phyloP scores from a whole-genome alignment of 2,113 vertebrate species.

The Nyctibius bracteatus region DNA sequence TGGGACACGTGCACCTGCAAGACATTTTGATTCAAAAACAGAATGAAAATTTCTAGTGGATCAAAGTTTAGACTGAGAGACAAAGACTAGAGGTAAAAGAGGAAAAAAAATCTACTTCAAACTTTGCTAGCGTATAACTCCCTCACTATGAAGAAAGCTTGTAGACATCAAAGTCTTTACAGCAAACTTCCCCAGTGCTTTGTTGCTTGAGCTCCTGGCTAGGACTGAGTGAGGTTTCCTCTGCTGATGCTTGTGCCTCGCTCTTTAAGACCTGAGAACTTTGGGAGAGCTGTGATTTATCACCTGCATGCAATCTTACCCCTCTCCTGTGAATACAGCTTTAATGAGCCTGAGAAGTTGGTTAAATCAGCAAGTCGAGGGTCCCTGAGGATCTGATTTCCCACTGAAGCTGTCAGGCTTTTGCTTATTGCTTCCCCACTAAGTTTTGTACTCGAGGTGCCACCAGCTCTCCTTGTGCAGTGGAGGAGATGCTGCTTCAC shows the following conservation, averaged over 20 bases:
- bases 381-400: not conserved
- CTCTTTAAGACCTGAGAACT: not conserved
- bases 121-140: not conserved
- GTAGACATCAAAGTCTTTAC: not conserved
- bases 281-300: not conserved
- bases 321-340: not conserved
- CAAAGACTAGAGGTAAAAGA: not conserved
- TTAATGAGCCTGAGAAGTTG: not conserved
- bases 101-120: not conserved
- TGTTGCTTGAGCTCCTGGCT: not conserved
- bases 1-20: rapidly evolving
- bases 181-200: not conserved
- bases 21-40: not conserved
- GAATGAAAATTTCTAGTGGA: too few relatives aligned
- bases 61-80: not conserved
- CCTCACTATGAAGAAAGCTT: not conserved
- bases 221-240: rapidly evolving
- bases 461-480: not conserved
- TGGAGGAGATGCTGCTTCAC: too few relatives aligned
- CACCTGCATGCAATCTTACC: not conserved
- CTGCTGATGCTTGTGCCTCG: rapidly evolving
- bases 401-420: not conserved
- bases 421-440: not conserved
- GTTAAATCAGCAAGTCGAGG: not conserved
- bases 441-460: rapidly evolving